Base-by-base conservation (phyloP, 1,140 invertebrate species). In the Eufriesea mexicana region DNA sequence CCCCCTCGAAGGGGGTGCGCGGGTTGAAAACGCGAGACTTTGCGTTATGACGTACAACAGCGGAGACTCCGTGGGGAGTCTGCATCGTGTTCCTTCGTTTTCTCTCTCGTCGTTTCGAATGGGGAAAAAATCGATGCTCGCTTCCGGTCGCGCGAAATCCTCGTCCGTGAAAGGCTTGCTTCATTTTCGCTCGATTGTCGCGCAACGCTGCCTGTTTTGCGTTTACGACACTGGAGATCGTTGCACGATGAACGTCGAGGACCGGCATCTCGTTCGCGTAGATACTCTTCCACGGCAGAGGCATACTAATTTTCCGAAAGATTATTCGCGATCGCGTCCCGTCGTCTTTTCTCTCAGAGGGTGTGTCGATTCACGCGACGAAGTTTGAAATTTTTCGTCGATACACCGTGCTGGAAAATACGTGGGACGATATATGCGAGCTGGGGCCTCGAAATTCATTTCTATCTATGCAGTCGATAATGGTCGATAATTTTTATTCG, bases 121-220 rank as follows among this genome's bases (percentile, higher is more conserved):
- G 72, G 35, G 72, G 35, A 75, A 51, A 25, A 76, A 82, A 82
- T 76, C 62, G 72, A 82, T 76, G 49, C 7, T 2, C 59, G n/a
- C 9, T 35, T 45, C 47, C 47, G 20, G 14, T 28, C 12, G 12
- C 47, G 28, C 10, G 42, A 54, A 72, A 54, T 73, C 12, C 20
- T 51, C 10, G 23, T 45, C n/a, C 57, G 16, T 18, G 2, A 14
- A 59, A 7, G 28, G 14, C 9, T 18, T n/a, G 45, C 25, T 35
- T 64, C n/a, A 18, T 62, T 66, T 73, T 64, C 28, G 6, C 45
- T 42, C 18, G 25, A 54, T 78, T 42, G 73, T 42, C 57, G 51
- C 0, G 9, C 2, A 14, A 28, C 25, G 5, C 2, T 71, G 23
- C 0, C 23, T 28, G 14, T 1, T 16, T 23, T 45, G 66, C 14